These are phyloP conservation scores for Phylloscopus whistleri DNA, from an alignment of 2,113 vertebrate genomes.

Conservation along the genomic window DNA sequence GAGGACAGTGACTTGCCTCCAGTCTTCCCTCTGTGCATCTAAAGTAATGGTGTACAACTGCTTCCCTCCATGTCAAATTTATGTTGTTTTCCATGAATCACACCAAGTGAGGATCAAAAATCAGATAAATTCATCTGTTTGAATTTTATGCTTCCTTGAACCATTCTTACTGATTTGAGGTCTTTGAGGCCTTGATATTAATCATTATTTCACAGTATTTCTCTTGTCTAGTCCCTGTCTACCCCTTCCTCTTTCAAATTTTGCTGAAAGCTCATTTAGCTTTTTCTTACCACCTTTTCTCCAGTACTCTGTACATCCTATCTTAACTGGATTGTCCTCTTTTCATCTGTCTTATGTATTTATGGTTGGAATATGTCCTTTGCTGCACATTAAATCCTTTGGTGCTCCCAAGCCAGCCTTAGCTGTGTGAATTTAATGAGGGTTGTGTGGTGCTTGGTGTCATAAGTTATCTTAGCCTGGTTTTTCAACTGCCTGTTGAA, in stretches of 20 bases:
- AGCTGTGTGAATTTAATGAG: conserved; percentile 14
- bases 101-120: neutral
- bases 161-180: neutral
- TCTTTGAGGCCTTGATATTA: neutral
- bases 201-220: neutral
- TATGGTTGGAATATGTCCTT: neutral
- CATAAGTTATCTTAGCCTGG: neutral
- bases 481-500: neutral
- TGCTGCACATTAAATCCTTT: conserved; percentile 30
- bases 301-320: neutral
- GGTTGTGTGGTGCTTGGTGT: neutral
- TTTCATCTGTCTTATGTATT: conserved; percentile 4
- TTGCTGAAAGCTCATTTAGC: neutral
- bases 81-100: neutral
- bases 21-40: neutral
- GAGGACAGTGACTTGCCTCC: neutral
- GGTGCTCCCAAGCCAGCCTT: neutral
- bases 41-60: neutral
- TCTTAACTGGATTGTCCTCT: neutral
- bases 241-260: neutral
- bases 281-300: neutral
- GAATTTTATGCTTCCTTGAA: neutral
- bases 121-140: neutral
- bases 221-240: neutral
- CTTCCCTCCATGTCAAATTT: neutral